Conservation (phyloP, 2,797 vertebrate genomes). For the Delichon dasypus region DNA sequence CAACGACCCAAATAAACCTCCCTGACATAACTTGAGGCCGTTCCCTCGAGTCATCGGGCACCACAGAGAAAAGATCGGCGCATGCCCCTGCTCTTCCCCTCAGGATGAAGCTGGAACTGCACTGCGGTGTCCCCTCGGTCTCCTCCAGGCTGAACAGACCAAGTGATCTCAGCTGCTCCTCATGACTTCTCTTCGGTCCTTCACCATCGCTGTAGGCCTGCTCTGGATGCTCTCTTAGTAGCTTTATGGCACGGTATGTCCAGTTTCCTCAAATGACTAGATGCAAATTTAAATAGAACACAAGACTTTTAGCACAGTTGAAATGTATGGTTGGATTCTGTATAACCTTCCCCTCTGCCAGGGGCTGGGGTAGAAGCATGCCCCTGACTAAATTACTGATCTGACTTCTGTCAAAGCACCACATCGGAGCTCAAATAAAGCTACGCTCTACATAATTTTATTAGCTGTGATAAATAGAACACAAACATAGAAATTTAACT, state of each 20-base stretch:
- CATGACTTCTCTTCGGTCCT: fast-evolving
- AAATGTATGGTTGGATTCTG: neutral
- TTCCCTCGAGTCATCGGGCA: neutral
- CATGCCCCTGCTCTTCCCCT: neutral
- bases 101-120: neutral
- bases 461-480: neutral
- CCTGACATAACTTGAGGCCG: neutral
- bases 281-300: neutral
- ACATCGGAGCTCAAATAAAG: neutral
- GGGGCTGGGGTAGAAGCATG: too few species aligned
- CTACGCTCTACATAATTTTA: neutral
- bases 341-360: neutral
- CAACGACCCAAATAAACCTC: neutral
- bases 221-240: neutral
- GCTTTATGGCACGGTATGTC: neutral
- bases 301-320: neutral
- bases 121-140: fast-evolving
- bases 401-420: neutral
- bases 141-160: neutral
- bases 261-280: neutral
- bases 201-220: too few species aligned
- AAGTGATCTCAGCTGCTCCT: neutral
- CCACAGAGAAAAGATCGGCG: too few species aligned
- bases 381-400: neutral
- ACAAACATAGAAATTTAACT: neutral